Base-by-base conservation (phyloP, 2,113 vertebrate species). In the Pygoscelis antarcticus region DNA sequence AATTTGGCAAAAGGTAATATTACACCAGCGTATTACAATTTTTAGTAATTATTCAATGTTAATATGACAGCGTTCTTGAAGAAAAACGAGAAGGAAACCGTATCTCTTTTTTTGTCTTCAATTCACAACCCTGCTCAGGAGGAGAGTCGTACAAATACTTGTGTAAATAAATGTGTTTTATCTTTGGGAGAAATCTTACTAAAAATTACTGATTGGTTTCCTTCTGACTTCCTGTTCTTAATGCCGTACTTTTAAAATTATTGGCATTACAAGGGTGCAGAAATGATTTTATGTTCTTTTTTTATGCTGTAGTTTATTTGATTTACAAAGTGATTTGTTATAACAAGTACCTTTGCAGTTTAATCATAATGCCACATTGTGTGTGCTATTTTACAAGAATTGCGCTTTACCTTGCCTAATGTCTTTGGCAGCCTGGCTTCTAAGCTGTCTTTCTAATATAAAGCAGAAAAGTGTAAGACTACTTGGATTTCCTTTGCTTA, bases 1-100 rank as follows among this genome's bases (percentile, higher is more conserved):
- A 95, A 98, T 98, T 98, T 98, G 98, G 97, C 98, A 98, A 98
- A 98, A 98, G 97, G 97, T 97, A 98, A 98, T 98, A 98, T 98
- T 97, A 98, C 97, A 98, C 97, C 88, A 85, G 97, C 97, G 98
- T 97, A 98, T 98, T 97, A 93, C 96, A 80, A 82, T 98, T 98
- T 98, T 98, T 98, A 90, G 97, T 97, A 98, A 98, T 98, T 98
- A 98, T 97, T 98, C 97, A 94, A 94, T 97, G 97, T 98, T 98
- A 98, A 98, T 98, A 98, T 98, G 98, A 97, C 96, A 97, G 94
- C 54, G 92, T 97, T 98, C 97, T 94, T 92, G 97, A 98, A 97
- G 98, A 97, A 97, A 98, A 98, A 98, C 93, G 97, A 98, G 96
- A 96, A 97, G 93, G 95, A 93, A 97, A 97, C 61, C 0, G 0